Base-by-base conservation (phyloP, 1,140 invertebrate species). In the Archivesica marissinica region DNA sequence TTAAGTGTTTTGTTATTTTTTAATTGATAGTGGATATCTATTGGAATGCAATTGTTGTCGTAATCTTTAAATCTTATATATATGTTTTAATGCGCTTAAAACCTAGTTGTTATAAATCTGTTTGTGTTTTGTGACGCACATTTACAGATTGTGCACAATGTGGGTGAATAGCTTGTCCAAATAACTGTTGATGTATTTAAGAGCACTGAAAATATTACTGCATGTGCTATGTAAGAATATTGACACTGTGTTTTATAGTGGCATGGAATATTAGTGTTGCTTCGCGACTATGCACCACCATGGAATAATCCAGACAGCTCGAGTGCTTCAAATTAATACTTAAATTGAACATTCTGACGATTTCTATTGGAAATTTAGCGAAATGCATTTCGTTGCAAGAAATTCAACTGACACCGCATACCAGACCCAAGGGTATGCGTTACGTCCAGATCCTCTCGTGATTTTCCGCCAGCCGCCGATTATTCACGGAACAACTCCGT, bases 341-440 rank as follows among this genome's bases (percentile, higher is more conserved):
- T n/a, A n/a, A n/a, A n/a, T n/a, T n/a, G n/a, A n/a, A n/a, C n/a
- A n/a, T n/a, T n/a, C n/a, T n/a, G n/a, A n/a, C n/a, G n/a, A n/a
- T n/a, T n/a, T n/a, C n/a, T n/a, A 25, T 41, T 44, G 4, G 25
- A 20, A 74, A 50, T 2, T 11, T 56, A 44, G 39, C 39, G 68
- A 15, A 13, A 83, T 83, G 80, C 80, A 83, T 75, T 83, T 83
- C 75, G 70, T 83, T 39, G 80, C 80, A 38, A 30, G 80, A 25
- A 83, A 83, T 72, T 47, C 80, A 2, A 83, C 80, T 1, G 80
- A 83, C 54, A 20, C 33, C 3, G 80, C 80, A 1, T 83, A 83
- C 47, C 52, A 74, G 11, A 9, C 50, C 0, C 80, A 74, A 38
- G 80, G 80, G 15, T 83, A 83, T 39, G 25, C 68, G 15, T 54